A percentile compares a stretch with the other conserved stretches of the same genome.
phyloP scores from a whole-genome alignment of 2,113 vertebrate genomes.

The Seriola dumerili region DNA sequence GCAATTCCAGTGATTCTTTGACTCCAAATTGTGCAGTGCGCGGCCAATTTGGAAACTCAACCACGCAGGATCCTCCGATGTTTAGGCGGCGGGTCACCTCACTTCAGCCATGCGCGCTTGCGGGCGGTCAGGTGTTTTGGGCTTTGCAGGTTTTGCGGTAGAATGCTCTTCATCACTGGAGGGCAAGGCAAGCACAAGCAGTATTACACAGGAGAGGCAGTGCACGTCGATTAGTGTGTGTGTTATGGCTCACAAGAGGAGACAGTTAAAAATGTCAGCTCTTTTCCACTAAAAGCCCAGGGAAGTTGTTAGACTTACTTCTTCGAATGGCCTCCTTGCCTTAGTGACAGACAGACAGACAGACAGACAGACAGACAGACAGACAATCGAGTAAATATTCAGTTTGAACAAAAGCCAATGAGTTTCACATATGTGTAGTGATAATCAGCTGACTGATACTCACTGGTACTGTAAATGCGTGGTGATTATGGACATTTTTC shows the following conservation, averaged over 20 bases:
- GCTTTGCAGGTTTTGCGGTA: constrained; percentile 92
- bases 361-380: constrained; percentile 8
- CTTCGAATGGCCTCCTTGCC: constrained; percentile 99
- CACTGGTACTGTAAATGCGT: constrained; percentile 99
- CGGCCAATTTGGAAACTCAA: no score
- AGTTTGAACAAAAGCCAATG: neutral
- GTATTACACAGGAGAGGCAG: neutral
- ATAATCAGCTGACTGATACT: constrained; percentile 74
- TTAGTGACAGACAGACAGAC: constrained; percentile 68
- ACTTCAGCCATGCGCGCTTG: no score
- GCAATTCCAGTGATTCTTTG: no score
- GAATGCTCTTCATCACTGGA: constrained; percentile 95
- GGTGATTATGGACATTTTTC: constrained; percentile 99
- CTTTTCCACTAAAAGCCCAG: neutral
- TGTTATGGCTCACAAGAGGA: constrained; percentile 52
- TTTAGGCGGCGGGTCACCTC: no score
- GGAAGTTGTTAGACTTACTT: constrained; percentile 89
- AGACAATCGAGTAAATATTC: neutral
- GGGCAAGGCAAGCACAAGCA: constrained; percentile 14
- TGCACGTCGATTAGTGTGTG: neutral
- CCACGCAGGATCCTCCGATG: no score
- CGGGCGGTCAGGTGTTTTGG: no score
- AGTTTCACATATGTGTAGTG: neutral
- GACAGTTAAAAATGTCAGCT: constrained; percentile 3
- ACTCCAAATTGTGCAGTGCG: no score